Percentiles rank a stretch among this genome's conserved stretches.
phyloP scores from a whole-genome alignment of 2,797 vertebrate species.

The Echiichthys vipera region DNA sequence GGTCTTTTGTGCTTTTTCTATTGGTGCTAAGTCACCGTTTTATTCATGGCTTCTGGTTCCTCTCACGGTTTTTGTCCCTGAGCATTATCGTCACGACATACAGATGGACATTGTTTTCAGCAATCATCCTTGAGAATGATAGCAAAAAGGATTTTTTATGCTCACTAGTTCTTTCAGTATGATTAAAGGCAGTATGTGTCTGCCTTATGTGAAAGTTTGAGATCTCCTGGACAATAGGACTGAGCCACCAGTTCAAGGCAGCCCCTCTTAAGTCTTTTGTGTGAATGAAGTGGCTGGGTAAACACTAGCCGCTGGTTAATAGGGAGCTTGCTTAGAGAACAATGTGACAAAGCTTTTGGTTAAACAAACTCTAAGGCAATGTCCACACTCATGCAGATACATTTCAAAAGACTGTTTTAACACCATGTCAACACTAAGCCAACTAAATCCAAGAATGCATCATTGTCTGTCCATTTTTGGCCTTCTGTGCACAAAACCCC shows the following conservation, averaged over 20 bases:
- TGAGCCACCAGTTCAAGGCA: slow-evolving; percentile 23
- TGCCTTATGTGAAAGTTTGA: slow-evolving; percentile 15
- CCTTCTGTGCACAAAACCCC: not conserved
- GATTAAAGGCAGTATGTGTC: slow-evolving; percentile 5
- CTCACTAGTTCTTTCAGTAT: not conserved
- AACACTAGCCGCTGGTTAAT: slow-evolving; percentile 72
- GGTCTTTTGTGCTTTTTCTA: slow-evolving; percentile 35
- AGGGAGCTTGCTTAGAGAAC: slow-evolving; percentile 65
- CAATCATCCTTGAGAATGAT: not conserved
- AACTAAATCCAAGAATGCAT: not conserved
- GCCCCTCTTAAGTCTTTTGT: slow-evolving; percentile 60
- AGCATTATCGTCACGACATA: slow-evolving; percentile 11
- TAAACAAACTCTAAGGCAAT: slow-evolving; percentile 75
- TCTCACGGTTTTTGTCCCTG: not conserved
- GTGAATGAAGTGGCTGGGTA: slow-evolving; percentile 69
- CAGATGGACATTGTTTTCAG: slow-evolving; percentile 3
- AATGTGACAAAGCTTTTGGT: slow-evolving; percentile 71
- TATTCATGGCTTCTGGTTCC: slow-evolving; percentile 21
- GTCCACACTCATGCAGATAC: slow-evolving; percentile 16
- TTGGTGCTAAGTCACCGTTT: slow-evolving; percentile 43
- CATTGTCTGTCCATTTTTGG: not conserved
- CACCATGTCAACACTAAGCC: not conserved
- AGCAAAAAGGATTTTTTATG: not conserved
- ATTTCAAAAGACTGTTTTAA: slow-evolving; percentile 12
- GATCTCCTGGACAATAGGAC: slow-evolving; percentile 28